Evolutionary conservation across 2,888 invertebrate genomes (phyloP).

Genomic region (Nomada flava): DNA sequence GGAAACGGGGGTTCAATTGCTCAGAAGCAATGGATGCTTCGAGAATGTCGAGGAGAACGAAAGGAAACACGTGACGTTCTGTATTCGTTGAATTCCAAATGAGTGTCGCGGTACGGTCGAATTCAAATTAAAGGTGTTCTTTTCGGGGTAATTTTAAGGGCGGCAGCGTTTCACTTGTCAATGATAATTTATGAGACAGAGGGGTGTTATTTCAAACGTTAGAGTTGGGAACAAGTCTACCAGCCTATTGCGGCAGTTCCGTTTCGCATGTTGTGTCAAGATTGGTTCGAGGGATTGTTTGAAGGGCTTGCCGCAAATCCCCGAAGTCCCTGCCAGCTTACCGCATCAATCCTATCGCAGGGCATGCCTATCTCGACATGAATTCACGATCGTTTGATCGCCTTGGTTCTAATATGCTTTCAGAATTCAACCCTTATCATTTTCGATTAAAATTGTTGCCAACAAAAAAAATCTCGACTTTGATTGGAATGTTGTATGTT

Average conservation of each 20-base stretch:
- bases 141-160: too few relatives aligned
- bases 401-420: constrained; percentile 27
- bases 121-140: too few relatives aligned
- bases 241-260: constrained; percentile 65
- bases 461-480: constrained; percentile 18
- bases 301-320: constrained; percentile 74
- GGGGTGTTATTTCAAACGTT: too few relatives aligned
- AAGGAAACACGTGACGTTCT: too few relatives aligned
- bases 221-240: constrained; percentile 63
- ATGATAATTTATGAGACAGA: neutral
- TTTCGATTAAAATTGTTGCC: constrained; percentile 62
- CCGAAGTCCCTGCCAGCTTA: constrained; percentile 70
- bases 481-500: too few relatives aligned
- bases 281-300: constrained; percentile 74
- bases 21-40: too few relatives aligned
- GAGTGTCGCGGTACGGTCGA: too few relatives aligned
- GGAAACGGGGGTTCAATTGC: too few relatives aligned
- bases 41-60: too few relatives aligned
- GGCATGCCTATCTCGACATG: constrained; percentile 74
- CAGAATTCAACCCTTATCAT: constrained; percentile 65
- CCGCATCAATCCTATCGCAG: constrained; percentile 80
- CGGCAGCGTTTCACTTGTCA: neutral
- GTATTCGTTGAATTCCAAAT: too few relatives aligned
- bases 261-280: constrained; percentile 68
- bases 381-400: constrained; percentile 75